Conservation (phyloP, 2,113 vertebrate genomes). For the Triplophysa tibetana region DNA sequence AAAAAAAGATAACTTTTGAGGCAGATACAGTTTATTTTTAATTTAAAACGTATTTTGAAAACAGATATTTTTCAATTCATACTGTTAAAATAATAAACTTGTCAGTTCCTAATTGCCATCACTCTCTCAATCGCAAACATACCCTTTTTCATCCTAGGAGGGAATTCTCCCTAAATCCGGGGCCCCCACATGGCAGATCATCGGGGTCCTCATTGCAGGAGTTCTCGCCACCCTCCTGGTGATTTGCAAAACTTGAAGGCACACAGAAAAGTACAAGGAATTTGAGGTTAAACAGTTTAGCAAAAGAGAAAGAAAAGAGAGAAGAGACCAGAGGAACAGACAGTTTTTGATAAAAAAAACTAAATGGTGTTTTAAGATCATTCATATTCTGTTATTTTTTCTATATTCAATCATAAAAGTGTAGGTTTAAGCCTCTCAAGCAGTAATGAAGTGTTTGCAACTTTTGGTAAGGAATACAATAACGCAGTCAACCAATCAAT, state of each 20-base stretch:
- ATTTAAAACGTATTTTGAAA: too few relatives aligned
- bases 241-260: slow-evolving; percentile 79
- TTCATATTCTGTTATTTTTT: background rate
- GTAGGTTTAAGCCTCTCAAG: slow-evolving; percentile 9
- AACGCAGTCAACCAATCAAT: background rate
- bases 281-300: background rate
- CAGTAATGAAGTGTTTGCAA: slow-evolving; percentile 22
- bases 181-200: slow-evolving; percentile 88
- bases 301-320: slow-evolving; percentile 19
- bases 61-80: too few relatives aligned
- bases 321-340: slow-evolving; percentile 35
- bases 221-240: slow-evolving; percentile 84
- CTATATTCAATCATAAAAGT: background rate
- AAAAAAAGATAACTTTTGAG: too few relatives aligned
- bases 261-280: slow-evolving; percentile 22
- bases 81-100: too few relatives aligned
- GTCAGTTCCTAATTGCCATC: too few relatives aligned
- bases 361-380: too few relatives aligned
- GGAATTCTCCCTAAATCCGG: slow-evolving; percentile 85
- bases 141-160: slow-evolving; percentile 70
- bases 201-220: slow-evolving; percentile 84
- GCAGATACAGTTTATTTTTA: too few relatives aligned
- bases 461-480: background rate
- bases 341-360: background rate
- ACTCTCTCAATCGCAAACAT: background rate